A percentile compares a stretch with the other conserved stretches of the same genome.
phyloP scores from a whole-genome alignment of 2,888 invertebrate genomes.

The Augiades crinisus region DNA sequence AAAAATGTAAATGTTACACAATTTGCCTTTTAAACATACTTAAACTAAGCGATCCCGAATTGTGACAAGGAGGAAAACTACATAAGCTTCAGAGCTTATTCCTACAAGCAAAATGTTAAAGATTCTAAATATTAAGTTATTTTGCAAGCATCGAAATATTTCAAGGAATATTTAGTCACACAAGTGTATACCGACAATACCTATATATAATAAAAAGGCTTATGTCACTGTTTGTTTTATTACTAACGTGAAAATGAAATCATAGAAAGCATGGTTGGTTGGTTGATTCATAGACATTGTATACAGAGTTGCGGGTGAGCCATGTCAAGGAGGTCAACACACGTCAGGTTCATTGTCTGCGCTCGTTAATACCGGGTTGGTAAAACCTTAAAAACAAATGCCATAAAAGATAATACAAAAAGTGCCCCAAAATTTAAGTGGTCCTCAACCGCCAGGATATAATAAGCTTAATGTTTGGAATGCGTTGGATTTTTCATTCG shows the following conservation, averaged over 20 bases:
- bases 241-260: constrained; percentile 36
- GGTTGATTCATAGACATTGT: constrained; percentile 56
- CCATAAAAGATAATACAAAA: constrained; percentile 52
- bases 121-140: too few relatives aligned
- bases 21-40: too few relatives aligned
- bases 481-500: constrained; percentile 35
- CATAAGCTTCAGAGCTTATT: too few relatives aligned
- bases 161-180: too few relatives aligned
- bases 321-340: constrained; percentile 59
- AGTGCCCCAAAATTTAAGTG: constrained; percentile 55
- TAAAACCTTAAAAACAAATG: constrained; percentile 59
- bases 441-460: constrained; percentile 34
- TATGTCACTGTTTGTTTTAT: constrained; percentile 48
- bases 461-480: constrained; percentile 36
- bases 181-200: too few relatives aligned
- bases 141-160: too few relatives aligned
- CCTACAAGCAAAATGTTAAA: background rate
- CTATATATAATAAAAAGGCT: too few relatives aligned
- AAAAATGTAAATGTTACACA: too few relatives aligned
- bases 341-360: constrained; percentile 65
- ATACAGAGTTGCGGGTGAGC: constrained; percentile 43
- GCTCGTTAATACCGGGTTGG: constrained; percentile 53
- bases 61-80: too few relatives aligned
- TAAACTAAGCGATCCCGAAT: too few relatives aligned
- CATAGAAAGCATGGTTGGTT: constrained; percentile 52